phyloP scores from a whole-genome alignment of 2,888 invertebrate species.

The Lasioglossum oenotherae region DNA sequence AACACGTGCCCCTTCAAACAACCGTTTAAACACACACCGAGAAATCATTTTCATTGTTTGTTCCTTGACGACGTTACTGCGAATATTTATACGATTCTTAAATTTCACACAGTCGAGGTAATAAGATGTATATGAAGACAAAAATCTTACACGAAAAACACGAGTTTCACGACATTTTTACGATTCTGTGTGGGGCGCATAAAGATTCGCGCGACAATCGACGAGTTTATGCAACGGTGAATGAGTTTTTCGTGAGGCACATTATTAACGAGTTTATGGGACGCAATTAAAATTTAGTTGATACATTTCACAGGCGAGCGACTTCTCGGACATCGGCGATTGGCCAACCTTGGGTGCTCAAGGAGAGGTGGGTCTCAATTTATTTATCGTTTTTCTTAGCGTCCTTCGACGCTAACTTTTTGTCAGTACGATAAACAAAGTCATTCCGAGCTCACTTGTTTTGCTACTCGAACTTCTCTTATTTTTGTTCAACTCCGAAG shows the following conservation, averaged over 20 bases:
- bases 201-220: neutral
- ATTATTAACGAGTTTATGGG: conserved; percentile 8
- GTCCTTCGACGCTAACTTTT: conserved; percentile 10
- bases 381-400: conserved; percentile 32
- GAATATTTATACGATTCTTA: neutral
- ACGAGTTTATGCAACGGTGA: neutral
- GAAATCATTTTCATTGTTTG: neutral
- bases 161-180: neutral
- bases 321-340: conserved; percentile 95
- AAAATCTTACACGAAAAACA: neutral
- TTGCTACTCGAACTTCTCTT: too few species aligned
- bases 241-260: neutral
- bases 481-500: neutral
- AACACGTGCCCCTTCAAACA: neutral
- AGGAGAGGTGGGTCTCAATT: conserved; percentile 85
- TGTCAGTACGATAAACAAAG: neutral
- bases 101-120: neutral
- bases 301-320: conserved; percentile 88
- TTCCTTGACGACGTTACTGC: neutral
- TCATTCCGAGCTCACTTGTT: too few species aligned
- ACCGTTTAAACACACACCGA: neutral
- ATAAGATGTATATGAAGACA: neutral
- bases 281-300: conserved; percentile 37
- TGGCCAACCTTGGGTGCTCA: conserved; percentile 95
- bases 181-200: neutral